These are phyloP conservation scores for Lepisosteus osseus DNA, from an alignment of 2,113 vertebrate genomes.

Conservation along the genomic window DNA sequence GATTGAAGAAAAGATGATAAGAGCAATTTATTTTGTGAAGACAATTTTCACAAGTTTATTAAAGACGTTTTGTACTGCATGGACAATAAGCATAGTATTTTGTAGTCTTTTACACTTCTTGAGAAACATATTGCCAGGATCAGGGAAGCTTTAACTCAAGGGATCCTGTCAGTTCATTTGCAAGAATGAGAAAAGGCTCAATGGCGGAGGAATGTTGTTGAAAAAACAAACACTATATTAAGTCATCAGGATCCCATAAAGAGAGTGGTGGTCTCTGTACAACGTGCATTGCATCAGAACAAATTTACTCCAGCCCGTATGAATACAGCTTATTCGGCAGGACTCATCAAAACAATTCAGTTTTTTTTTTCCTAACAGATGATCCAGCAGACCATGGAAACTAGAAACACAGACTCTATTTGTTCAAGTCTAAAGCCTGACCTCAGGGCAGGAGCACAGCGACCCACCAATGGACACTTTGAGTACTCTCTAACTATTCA, in stretches of 20 bases:
- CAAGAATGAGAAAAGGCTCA: not conserved
- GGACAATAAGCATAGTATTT: not conserved
- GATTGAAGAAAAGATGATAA: too few relatives aligned
- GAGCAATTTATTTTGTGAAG: not conserved
- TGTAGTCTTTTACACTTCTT: not conserved
- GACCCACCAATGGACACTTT: not conserved
- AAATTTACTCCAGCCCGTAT: constrained; percentile 22
- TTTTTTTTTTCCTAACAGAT: constrained; percentile 38
- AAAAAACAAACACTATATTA: constrained; percentile 3
- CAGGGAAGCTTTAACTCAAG: not conserved
- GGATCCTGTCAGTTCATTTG: constrained; percentile 1
- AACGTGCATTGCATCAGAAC: constrained; percentile 10
- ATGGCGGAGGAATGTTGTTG: not conserved
- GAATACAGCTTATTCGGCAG: constrained; percentile 47
- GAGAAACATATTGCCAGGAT: not conserved
- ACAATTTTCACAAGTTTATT: not conserved
- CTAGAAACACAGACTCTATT: constrained; percentile 38
- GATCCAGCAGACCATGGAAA: constrained; percentile 44
- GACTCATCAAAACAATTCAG: constrained; percentile 48
- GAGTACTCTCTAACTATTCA: not conserved
- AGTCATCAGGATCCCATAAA: not conserved
- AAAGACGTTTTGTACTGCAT: constrained; percentile 19
- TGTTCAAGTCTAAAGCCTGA: constrained; percentile 38
- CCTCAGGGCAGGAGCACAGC: not conserved
- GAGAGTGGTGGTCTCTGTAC: constrained; percentile 1